Percentiles rank a stretch among this genome's conserved stretches.
Evolutionary conservation across 2,888 invertebrate species (phyloP).

Genomic region (Thereva nobilitata): DNA sequence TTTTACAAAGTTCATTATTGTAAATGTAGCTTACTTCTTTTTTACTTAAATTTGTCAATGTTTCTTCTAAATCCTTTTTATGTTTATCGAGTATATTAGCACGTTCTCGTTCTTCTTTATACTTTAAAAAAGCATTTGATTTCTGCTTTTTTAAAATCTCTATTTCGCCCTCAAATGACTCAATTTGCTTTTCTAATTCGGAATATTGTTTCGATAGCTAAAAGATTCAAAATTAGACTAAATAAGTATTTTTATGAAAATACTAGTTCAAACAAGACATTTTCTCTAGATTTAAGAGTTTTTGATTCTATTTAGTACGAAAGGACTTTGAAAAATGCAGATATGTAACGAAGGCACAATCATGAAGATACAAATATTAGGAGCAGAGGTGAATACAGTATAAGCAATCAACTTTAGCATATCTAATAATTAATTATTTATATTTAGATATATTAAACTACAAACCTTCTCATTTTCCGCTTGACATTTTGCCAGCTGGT

Average conservation of each 20-base stretch:
- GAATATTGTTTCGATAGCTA: conserved; percentile 61
- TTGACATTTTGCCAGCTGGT: conserved; percentile 56
- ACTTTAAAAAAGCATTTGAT: conserved; percentile 60
- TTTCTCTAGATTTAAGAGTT: no score
- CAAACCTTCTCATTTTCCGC: conserved; percentile 62
- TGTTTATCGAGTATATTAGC: conserved; percentile 62
- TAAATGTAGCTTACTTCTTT: conserved; percentile 60
- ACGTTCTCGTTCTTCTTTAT: conserved; percentile 61
- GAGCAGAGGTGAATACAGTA: no score
- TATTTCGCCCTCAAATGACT: conserved; percentile 59
- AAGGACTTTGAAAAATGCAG: no score
- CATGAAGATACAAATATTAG: no score
- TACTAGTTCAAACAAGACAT: neutral
- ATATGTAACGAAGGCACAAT: no score
- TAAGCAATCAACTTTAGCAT: no score
- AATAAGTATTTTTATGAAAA: neutral
- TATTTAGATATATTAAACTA: neutral
- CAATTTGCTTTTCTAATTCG: conserved; percentile 66
- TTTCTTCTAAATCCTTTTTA: conserved; percentile 61
- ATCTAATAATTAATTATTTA: neutral
- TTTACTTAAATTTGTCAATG: conserved; percentile 60
- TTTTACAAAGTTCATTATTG: conserved; percentile 28
- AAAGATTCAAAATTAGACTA: neutral
- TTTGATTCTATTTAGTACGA: no score
- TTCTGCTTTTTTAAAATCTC: conserved; percentile 58